phyloP scores from a whole-genome alignment of 2,113 vertebrate genomes.

The Amblyopsis rosae region DNA sequence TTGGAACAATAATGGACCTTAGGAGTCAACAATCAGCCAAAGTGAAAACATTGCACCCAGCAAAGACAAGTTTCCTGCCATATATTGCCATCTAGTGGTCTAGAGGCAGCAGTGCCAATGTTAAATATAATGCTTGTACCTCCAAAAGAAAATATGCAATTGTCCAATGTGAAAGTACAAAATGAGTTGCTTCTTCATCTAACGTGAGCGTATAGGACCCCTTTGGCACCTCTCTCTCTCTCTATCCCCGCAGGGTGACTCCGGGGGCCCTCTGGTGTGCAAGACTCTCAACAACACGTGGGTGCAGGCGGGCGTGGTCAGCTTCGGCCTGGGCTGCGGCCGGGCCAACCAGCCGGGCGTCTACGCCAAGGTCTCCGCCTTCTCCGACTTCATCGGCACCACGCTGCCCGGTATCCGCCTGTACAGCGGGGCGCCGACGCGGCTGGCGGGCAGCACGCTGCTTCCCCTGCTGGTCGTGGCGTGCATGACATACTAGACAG shows the following conservation, averaged over 20 bases:
- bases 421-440: constrained; percentile 43
- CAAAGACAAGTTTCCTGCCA: too few species aligned
- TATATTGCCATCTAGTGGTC: too few species aligned
- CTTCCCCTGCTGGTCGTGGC: constrained; percentile 43
- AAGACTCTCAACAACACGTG: constrained; percentile 67
- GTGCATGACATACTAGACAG: constrained; percentile 45
- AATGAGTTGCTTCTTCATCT: too few species aligned
- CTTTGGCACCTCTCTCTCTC: not conserved
- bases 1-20: too few species aligned
- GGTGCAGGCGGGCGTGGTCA: constrained; percentile 81
- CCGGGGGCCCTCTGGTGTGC: constrained; percentile 79
- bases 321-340: constrained; percentile 76
- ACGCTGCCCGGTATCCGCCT: constrained; percentile 55
- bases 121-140: too few species aligned
- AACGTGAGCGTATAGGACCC: too few species aligned
- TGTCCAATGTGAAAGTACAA: too few species aligned
- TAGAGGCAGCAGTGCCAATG: too few species aligned
- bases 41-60: too few species aligned
- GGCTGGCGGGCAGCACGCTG: constrained; percentile 39
- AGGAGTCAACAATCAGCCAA: too few species aligned
- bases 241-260: constrained; percentile 70
- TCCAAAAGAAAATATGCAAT: too few species aligned
- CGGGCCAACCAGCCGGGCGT: constrained; percentile 68
- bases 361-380: constrained; percentile 72
- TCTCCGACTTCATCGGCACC: constrained; percentile 60